Evolutionary conservation across 2,888 invertebrate species (phyloP).

Genomic region (Schizotus pectinicornis): DNA sequence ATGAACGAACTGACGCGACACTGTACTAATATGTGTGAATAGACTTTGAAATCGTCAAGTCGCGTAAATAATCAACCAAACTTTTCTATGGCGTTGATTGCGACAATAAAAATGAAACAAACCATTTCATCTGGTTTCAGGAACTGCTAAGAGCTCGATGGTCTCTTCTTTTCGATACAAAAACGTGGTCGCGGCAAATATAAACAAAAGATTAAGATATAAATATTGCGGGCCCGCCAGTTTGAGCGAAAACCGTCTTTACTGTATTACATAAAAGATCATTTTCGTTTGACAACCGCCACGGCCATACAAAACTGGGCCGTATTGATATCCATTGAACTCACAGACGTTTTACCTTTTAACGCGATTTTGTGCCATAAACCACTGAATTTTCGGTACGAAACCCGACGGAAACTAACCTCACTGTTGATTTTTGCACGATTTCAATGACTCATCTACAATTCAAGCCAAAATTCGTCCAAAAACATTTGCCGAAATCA

Average conservation of each 20-base stretch:
- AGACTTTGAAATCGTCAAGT: too few relatives aligned
- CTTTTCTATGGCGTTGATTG: not conserved
- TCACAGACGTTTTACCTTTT: constrained; percentile 50
- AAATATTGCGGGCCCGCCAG: constrained; percentile 26
- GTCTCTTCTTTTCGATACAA: constrained; percentile 4
- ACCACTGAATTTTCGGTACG: constrained; percentile 15
- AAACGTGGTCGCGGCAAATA: constrained; percentile 26
- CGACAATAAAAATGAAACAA: not conserved
- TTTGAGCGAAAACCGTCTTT: constrained; percentile 57
- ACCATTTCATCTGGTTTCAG: not conserved
- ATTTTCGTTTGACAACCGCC: constrained; percentile 52
- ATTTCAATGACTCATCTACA: constrained; percentile 9
- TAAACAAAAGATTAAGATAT: constrained; percentile 43
- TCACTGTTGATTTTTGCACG: constrained; percentile 15
- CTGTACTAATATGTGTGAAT: too few relatives aligned
- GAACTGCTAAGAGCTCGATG: not conserved
- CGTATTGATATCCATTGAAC: constrained; percentile 57
- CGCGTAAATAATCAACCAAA: not conserved
- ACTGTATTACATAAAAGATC: constrained; percentile 55
- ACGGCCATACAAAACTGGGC: constrained; percentile 57
- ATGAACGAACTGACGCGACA: too few relatives aligned
- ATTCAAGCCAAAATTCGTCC: constrained; percentile 14
- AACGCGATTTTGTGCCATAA: constrained; percentile 28
- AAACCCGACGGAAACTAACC: constrained; percentile 7
- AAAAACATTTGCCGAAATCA: constrained; percentile 28